These are phyloP conservation scores for Proterorhinus semilunaris DNA, from an alignment of 2,113 vertebrate species.

Conservation along the genomic window DNA sequence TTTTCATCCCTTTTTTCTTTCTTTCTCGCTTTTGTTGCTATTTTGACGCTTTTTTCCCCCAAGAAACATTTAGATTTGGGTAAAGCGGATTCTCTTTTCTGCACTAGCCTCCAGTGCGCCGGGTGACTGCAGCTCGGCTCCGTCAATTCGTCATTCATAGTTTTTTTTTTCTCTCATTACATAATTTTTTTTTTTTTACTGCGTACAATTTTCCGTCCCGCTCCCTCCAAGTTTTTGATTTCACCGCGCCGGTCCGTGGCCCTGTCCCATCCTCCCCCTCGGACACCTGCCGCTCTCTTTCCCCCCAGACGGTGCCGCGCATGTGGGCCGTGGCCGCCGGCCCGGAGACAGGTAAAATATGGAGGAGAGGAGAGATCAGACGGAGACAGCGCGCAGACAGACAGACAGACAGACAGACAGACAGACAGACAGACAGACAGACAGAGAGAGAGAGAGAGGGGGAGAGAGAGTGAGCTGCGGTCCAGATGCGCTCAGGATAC, in stretches of 20 bases:
- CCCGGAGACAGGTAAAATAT: conserved; percentile 26
- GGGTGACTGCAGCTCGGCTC: too few relatives aligned
- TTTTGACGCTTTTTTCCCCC: too few relatives aligned
- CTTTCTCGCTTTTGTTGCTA: too few relatives aligned
- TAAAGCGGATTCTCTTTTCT: too few relatives aligned
- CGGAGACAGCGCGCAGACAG: neutral
- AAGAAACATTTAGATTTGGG: too few relatives aligned
- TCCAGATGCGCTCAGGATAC: conserved; percentile 61
- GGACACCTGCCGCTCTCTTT: conserved; percentile 55
- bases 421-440: conserved; percentile 29
- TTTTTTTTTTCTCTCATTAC: too few relatives aligned
- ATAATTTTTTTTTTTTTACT: too few relatives aligned
- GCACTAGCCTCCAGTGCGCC: too few relatives aligned
- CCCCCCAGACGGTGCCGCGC: conserved; percentile 38
- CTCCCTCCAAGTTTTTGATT: conserved; percentile 4
- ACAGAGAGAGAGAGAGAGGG: conserved; percentile 26
- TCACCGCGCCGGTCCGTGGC: conserved; percentile 17
- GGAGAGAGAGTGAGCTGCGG: conserved; percentile 18
- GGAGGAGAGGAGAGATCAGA: conserved; percentile 18
- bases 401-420: conserved; percentile 41
- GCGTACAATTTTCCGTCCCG: neutral
- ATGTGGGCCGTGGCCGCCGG: conserved; percentile 46
- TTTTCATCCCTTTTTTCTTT: too few relatives aligned
- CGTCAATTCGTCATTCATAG: too few relatives aligned
- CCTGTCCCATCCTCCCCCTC: conserved; percentile 22